These are phyloP conservation scores for Chrysogorgia sp. DNA, from an alignment of 92 coral and sea anemone genomes.

Conservation along the genomic window DNA sequence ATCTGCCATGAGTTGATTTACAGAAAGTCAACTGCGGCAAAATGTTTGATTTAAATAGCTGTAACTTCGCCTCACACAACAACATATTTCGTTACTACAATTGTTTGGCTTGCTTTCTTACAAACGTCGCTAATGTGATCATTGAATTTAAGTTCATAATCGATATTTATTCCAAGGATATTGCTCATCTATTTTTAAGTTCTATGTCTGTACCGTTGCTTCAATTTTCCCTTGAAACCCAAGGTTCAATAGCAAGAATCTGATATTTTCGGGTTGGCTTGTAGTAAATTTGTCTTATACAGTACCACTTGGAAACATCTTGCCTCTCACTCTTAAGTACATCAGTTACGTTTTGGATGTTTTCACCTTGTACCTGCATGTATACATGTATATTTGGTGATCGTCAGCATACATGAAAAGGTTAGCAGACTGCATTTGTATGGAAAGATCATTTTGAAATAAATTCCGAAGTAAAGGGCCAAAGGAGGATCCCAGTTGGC, in stretches of 20 bases:
- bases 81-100: constrained; percentile 17
- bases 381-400: constrained; percentile 58
- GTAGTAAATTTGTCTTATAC: constrained; percentile 27
- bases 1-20: constrained; percentile 28
- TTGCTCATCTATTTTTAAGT: too few relatives aligned
- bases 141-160: constrained; percentile 17
- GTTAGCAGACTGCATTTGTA: constrained; percentile 13
- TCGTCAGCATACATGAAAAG: constrained; percentile 58
- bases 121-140: constrained; percentile 40
- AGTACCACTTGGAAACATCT: neutral
- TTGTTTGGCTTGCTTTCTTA: constrained; percentile 34
- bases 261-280: constrained; percentile 28
- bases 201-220: too few relatives aligned
- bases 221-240: too few relatives aligned
- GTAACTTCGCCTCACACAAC: constrained; percentile 17
- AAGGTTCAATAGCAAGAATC: too few relatives aligned
- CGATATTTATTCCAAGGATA: constrained; percentile 22
- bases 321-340: constrained; percentile 5
- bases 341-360: constrained; percentile 24
- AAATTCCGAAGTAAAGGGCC: constrained; percentile 36
- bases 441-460: constrained; percentile 50
- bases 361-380: constrained; percentile 38
- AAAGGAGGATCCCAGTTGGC: constrained; percentile 52
- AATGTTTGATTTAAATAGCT: constrained; percentile 43
- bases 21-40: constrained; percentile 40